A percentile compares a stretch with the other conserved stretches of the same genome.
phyloP scores from a whole-genome alignment of 2,888 invertebrate species.

The Mythimna pallens region DNA sequence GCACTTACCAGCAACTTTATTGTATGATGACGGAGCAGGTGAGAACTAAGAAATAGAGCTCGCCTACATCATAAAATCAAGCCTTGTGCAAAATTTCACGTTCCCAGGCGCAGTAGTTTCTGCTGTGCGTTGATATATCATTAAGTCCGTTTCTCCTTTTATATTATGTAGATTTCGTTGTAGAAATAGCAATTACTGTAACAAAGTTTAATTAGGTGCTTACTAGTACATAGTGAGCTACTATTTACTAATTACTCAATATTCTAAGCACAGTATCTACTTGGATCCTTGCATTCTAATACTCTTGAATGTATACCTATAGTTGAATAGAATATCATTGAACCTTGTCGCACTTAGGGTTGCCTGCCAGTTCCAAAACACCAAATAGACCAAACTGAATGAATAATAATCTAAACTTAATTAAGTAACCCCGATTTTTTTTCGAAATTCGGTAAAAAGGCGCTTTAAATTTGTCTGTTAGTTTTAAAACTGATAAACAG shows the following conservation, averaged over 20 bases:
- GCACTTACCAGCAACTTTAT: no score
- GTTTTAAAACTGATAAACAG: not conserved
- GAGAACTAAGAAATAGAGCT: no score
- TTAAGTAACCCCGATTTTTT: not conserved
- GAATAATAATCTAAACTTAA: no score
- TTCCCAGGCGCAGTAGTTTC: no score
- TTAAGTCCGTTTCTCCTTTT: no score
- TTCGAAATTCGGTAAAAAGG: not conserved
- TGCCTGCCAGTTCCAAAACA: not conserved
- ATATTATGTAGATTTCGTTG: no score
- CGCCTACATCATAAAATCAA: no score
- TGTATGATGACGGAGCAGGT: no score
- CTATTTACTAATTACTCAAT: not conserved
- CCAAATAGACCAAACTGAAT: no score
- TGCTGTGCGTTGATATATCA: no score
- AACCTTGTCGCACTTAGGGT: conserved; percentile 7
- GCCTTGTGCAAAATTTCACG: no score
- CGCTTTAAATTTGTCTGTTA: not conserved
- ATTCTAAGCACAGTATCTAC: not conserved
- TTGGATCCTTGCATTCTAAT: not conserved
- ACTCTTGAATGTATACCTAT: not conserved
- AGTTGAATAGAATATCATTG: conserved; percentile 11
- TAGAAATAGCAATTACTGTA: not conserved
- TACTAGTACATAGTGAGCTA: not conserved
- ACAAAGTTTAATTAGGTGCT: not conserved